Evolutionary conservation across 2,113 vertebrate species (phyloP), one percentile per base, ranked within the genome.

Genomic region (Delphinapterus leucas): DNA sequence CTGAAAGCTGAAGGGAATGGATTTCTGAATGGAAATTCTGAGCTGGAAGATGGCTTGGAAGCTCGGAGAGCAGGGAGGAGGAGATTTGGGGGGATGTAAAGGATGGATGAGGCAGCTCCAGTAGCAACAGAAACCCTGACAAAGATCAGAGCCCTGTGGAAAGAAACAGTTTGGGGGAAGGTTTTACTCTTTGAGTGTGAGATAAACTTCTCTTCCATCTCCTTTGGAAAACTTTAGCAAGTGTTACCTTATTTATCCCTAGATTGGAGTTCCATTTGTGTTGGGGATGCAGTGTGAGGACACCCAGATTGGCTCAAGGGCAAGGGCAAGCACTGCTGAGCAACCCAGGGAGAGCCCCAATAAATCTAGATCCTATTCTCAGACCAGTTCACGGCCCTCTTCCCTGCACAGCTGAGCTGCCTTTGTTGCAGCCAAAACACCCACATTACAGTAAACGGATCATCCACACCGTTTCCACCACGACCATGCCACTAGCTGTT

Each of bases 61-160:
- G 23, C 21, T 61, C 21, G 36, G 55, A 44, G 49, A 74, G 11
- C 6, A 55, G 25, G 0, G 2, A 83, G 12, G 4, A 26, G n/a
- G 17, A 38, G 49, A 25, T 8, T 8, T 63, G 5, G 47, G 31
- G n/a, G 23, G 1, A 2, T 5, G 1, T 23, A 18, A 11, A 36
- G 31, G 8, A n/a, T 31, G 49, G 60, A 21, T 10, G 25, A 65
- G 44, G 70, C 68, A 21, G 3, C 41, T 33, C 13, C 87, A 20
- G n/a, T 5, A 44, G 63, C 44, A 14, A 58, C 13, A 33, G 25
- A 65, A 15, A 25, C 15, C 18, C 15, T 11, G 55, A n/a, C 47
- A n/a, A n/a, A n/a, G n/a, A 36, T 58, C 25, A 73, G 65, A 81
- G 79, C 33, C 20, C 26, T 3, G 47, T 55, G 55, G 55, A 38